phyloP scores from a whole-genome alignment of 2,113 vertebrate species.

The Plectropomus leopardus region DNA sequence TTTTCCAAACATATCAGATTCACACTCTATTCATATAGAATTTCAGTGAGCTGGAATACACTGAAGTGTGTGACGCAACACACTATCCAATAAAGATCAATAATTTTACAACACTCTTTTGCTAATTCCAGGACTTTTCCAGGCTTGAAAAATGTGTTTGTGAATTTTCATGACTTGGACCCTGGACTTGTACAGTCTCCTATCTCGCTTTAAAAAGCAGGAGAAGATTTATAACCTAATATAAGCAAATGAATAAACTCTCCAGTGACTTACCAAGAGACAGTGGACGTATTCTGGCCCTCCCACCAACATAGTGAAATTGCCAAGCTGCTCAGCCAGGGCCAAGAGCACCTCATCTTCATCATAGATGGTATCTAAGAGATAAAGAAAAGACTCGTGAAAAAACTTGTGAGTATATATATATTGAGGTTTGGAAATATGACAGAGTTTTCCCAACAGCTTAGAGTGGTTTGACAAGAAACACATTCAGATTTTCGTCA shows the following conservation, averaged over 20 bases:
- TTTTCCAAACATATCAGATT: too few species aligned
- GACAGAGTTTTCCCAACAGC: neutral
- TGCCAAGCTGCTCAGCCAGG: constrained; percentile 93
- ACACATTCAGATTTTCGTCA: neutral
- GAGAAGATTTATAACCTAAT: too few species aligned
- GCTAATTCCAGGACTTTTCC: too few species aligned
- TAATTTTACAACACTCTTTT: too few species aligned
- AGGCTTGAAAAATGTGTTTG: too few species aligned
- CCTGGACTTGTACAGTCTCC: too few species aligned
- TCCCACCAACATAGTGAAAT: constrained; percentile 92
- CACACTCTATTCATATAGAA: too few species aligned
- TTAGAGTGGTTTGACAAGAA: neutral
- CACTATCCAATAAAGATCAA: too few species aligned
- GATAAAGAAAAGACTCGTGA: neutral
- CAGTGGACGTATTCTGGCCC: constrained; percentile 93
- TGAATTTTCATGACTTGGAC: too few species aligned
- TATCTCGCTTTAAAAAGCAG: too few species aligned
- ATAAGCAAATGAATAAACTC: neutral
- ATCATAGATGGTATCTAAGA: constrained; percentile 93
- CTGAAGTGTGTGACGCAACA: too few species aligned
- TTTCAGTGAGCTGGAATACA: too few species aligned
- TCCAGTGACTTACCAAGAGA: constrained; percentile 86
- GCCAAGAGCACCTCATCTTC: constrained; percentile 94
- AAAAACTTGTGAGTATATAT: neutral
- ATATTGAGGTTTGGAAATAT: neutral